Evolutionary conservation across 1,140 invertebrate genomes (phyloP).

Genomic region (Drosophila sturtevanti): DNA sequence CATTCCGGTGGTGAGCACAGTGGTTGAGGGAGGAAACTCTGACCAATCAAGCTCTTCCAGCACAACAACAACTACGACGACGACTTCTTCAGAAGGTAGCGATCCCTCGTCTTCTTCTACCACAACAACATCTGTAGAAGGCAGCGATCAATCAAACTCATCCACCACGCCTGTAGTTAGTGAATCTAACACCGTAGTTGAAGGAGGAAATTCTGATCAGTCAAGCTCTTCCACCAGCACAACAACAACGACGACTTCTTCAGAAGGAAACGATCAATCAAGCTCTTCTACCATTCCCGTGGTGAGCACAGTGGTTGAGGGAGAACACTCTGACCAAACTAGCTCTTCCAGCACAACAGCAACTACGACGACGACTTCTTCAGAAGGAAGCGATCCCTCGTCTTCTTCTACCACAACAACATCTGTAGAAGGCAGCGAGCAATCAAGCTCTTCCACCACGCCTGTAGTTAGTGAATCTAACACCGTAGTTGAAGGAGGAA

Average conservation of each 20-base stretch:
- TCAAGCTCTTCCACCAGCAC: conserved; percentile 6
- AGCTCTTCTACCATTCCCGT: not conserved
- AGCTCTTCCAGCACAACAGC: conserved; percentile 3
- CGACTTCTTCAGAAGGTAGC: not conserved
- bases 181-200: not conserved
- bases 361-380: not conserved
- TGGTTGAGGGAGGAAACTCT: not conserved
- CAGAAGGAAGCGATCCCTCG: not conserved
- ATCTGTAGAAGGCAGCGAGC: not conserved
- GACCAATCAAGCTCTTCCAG: conserved; percentile 9
- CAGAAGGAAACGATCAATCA: not conserved
- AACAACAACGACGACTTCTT: conserved; percentile 20
- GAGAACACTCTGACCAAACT: not conserved
- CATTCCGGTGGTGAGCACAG: not conserved
- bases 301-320: not conserved
- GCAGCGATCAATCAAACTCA: not conserved
- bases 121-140: not conserved
- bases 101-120: not conserved
- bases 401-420: not conserved
- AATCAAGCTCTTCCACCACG: not conserved
- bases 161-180: not conserved
- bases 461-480: not conserved
- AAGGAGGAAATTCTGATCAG: conserved; percentile 4
- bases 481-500: not conserved
- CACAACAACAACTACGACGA: conserved; percentile 7